Base-by-base conservation (phyloP, 2,113 vertebrate species). In the Alligator mississippiensis region DNA sequence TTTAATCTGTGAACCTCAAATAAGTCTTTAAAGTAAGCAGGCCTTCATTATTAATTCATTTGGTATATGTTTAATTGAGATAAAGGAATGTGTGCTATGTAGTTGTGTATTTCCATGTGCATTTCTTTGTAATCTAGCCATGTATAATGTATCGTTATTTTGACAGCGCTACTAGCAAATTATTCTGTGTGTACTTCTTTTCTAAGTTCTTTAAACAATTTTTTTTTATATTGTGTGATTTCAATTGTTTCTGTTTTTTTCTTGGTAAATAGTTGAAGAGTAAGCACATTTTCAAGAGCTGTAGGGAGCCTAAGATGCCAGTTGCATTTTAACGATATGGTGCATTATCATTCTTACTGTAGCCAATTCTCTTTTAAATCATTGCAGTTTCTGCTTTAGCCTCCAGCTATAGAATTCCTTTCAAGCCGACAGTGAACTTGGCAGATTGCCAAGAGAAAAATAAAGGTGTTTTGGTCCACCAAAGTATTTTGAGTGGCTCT, bases 291-390 rank as follows among this genome's bases (percentile, higher is more conserved):
- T 97, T 97, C 96, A 93, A 97, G 97, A 98, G 97, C 98, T 98
- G 97, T 98, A 97, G 98, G 98, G 97, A 98, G 97, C 97, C 97
- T 96, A 97, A 97, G 98, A 98, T 98, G 98, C 98, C 96, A 96
- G 98, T 98, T 98, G 98, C 98, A 99, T 99, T 98, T 98, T 98
- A 99, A 98, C 98, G 98, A 98, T 98, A 98, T 96, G 97, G 97
- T 95, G 97, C 97, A 98, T 98, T 98, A 98, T 98, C 96, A 96
- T 96, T 97, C 97, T 93, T 97, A 98, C 98, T 98, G 98, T 99
- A 98, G 98, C 98, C 97, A 98, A 98, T 98, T 98, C 98, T 98
- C 98, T 98, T 98, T 98, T 98, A 98, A 98, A 98, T 98, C 97
- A 98, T 98, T 98, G 98, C 93, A 96, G 98, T 98, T 98, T 98